These are phyloP conservation scores for Pungitius pungitius DNA, from an alignment of 2,113 vertebrate genomes.

Conservation along the genomic window DNA sequence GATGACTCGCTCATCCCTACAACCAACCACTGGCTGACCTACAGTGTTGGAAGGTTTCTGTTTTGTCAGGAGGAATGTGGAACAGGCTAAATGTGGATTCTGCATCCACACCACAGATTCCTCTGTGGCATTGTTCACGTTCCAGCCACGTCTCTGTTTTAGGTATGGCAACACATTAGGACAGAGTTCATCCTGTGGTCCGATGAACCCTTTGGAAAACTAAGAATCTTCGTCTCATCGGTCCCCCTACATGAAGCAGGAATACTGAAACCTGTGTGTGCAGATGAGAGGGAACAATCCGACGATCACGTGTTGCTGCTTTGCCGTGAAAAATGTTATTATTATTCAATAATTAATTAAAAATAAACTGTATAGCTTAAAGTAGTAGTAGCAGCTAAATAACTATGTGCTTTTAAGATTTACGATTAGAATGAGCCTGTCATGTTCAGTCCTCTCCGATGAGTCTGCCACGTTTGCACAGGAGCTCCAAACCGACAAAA, in stretches of 20 bases:
- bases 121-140: constrained; percentile 62
- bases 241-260: background rate
- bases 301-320: background rate
- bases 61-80: constrained; percentile 61
- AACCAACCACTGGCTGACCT: constrained; percentile 40
- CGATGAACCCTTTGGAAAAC: constrained; percentile 4
- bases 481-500: background rate
- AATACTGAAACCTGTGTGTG: background rate
- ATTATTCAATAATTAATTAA: background rate
- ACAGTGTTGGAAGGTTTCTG: constrained; percentile 33
- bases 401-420: background rate
- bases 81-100: constrained; percentile 69
- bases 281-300: background rate
- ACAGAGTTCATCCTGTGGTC: constrained; percentile 30
- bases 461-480: background rate
- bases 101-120: constrained; percentile 62
- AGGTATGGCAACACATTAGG: constrained; percentile 37
- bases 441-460: background rate
- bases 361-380: background rate
- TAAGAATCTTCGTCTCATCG: constrained; percentile 20
- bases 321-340: background rate
- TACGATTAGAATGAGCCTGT: background rate
- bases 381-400: background rate
- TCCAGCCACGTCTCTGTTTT: constrained; percentile 60
- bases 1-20: constrained; percentile 8